Evolutionary conservation across 2,113 vertebrate genomes (phyloP), one percentile per base, ranked within the genome.

Genomic region (Lipotes vexillifer): DNA sequence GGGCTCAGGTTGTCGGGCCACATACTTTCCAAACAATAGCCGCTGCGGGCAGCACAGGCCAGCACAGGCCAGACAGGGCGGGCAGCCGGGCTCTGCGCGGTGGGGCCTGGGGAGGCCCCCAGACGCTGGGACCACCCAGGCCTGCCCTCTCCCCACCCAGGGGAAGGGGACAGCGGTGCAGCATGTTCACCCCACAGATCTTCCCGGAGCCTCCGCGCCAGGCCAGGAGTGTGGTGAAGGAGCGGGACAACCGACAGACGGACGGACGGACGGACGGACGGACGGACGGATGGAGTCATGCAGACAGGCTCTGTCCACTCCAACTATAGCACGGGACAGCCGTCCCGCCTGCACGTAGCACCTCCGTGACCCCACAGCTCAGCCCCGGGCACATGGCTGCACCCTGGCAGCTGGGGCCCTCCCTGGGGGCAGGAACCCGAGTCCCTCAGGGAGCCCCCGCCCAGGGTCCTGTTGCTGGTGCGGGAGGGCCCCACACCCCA

Each of bases 21-120:
- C 93, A 93, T 68, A 41, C 29, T 94, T 96, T 92, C 91, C 92
- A 89, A 77, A 71, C 82, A 72, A 85, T 75, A 68, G 86, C 61
- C 36, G 46, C 68, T 27, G 44, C 41, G 18, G 18, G 31, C 11
- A 0, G 4, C n/a, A 5, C 71, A 75, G 52, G 87, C 83, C 61
- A 38, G 87, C 59, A 81, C 93, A 93, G 95, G 94, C 80, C 33
- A 21, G 71, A 77, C 21, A 17, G 38, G 46, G 41, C 55, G 52
- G 72, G 72, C 41, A 31, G 78, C 41, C 3, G 3, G 66, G 38
- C 71, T 69, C 74, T 8, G 1, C 13, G 1, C 2, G 0, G 1
- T 1, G 0, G 68, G 65, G 31, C 49, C 25, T 0, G 44, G 72
- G 83, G 63, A 46, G 88, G 57, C 31, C 44, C 63, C 36, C 18